Percentiles rank a stretch among this genome's conserved stretches.
Conservation (phyloP, 2,113 vertebrate species). For the Gymnarchus niloticus region DNA sequence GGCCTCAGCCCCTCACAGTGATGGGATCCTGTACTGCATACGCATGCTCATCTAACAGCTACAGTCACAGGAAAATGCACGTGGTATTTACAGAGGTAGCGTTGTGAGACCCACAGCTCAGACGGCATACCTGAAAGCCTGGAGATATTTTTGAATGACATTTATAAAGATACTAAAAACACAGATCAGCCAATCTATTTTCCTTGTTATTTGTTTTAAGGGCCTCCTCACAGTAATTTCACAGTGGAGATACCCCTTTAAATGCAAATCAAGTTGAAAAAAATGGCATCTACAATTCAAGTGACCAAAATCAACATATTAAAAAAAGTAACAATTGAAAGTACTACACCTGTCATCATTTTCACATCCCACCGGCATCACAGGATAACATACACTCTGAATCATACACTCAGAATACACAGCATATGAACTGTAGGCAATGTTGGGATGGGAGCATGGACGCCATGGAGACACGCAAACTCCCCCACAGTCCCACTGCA, state of each 20-base stretch:
- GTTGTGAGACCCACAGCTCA: neutral
- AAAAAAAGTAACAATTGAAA: neutral
- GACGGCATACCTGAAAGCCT: neutral
- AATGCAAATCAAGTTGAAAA: neutral
- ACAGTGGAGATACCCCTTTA: neutral
- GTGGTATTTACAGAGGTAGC: neutral
- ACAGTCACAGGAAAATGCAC: neutral
- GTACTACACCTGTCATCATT: neutral
- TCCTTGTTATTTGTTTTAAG: neutral
- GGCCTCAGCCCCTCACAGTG: neutral
- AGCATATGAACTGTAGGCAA: conserved; percentile 24
- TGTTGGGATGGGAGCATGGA: conserved; percentile 18
- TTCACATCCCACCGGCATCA: neutral
- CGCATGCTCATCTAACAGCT: neutral
- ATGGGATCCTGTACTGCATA: neutral
- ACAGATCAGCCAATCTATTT: no score
- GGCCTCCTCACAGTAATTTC: neutral
- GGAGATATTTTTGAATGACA: no score
- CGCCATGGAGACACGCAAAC: conserved; percentile 2
- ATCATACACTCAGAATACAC: conserved; percentile 8
- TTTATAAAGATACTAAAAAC: no score
- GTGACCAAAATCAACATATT: conserved; percentile 12
- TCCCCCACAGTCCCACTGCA: no score
- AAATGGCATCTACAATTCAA: conserved; percentile 23
- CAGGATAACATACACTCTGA: conserved; percentile 20